Percentiles rank a stretch among this genome's conserved stretches.
These are phyloP conservation scores for Abscondita cerata DNA, from an alignment of 2,888 invertebrate species.

Conservation along the genomic window DNA sequence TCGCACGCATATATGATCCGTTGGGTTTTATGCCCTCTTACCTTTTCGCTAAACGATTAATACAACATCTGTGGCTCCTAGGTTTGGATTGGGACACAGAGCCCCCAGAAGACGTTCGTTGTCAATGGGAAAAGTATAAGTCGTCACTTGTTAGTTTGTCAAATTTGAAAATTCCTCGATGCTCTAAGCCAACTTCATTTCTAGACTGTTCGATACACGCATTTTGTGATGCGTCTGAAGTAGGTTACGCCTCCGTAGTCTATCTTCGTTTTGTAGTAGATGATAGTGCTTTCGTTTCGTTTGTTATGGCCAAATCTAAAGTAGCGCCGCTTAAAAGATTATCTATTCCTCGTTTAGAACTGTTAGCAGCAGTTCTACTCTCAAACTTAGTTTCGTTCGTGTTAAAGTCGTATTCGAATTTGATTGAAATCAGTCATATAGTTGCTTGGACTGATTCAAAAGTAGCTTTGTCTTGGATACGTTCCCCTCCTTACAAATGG, in stretches of 20 bases:
- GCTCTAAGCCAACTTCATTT: neutral
- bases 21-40: neutral
- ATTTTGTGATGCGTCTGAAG: neutral
- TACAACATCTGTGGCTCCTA: neutral
- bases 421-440: neutral
- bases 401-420: neutral
- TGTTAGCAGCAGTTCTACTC: neutral
- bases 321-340: too few species aligned
- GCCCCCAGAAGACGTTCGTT: neutral
- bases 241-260: neutral
- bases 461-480: neutral
- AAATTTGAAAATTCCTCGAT: neutral
- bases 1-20: neutral
- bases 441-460: neutral
- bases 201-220: too few species aligned
- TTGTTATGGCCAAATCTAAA: too few species aligned
- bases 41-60: too few species aligned
- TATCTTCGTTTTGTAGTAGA: too few species aligned
- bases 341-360: neutral
- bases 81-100: too few species aligned
- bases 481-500: too few species aligned
- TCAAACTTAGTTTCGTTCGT: neutral
- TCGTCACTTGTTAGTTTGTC: neutral
- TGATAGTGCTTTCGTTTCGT: too few species aligned
- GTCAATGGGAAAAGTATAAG: too few species aligned